These are phyloP conservation scores for Rutilus rutilus DNA, from an alignment of 2,113 vertebrate genomes.

Conservation along the genomic window DNA sequence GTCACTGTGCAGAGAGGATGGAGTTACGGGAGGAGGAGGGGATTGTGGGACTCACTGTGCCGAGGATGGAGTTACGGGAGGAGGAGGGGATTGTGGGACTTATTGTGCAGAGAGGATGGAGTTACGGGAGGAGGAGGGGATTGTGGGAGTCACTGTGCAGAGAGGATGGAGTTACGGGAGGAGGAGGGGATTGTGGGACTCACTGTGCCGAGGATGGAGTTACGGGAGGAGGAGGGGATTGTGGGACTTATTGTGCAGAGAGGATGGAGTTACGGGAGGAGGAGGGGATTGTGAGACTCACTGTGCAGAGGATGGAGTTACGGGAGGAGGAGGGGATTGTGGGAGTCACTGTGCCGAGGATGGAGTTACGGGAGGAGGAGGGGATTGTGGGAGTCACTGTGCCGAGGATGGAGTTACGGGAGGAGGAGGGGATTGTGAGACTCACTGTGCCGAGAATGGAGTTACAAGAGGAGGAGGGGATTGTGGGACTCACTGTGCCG, in stretches of 20 bases:
- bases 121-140: not conserved
- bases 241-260: constrained; percentile 78
- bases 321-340: not conserved
- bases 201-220: constrained; percentile 78
- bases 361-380: not conserved
- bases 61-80: accelerated
- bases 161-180: not conserved
- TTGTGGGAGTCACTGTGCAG: constrained; percentile 78
- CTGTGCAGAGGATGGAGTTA: constrained; percentile 73
- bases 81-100: not conserved
- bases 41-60: constrained; percentile 78
- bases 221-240: not conserved
- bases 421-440: not conserved
- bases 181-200: not conserved
- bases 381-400: constrained; percentile 74
- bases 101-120: constrained; percentile 77
- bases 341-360: constrained; percentile 78
- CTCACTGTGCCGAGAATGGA: constrained; percentile 78
- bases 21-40: not conserved
- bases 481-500: constrained; percentile 78
- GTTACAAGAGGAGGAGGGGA: not conserved
- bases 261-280: not conserved
- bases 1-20: constrained; percentile 78
- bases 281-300: constrained; percentile 55
- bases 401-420: constrained; percentile 49